Evolutionary conservation across 2,113 vertebrate genomes (phyloP).

Genomic region (Platichthys flesus): DNA sequence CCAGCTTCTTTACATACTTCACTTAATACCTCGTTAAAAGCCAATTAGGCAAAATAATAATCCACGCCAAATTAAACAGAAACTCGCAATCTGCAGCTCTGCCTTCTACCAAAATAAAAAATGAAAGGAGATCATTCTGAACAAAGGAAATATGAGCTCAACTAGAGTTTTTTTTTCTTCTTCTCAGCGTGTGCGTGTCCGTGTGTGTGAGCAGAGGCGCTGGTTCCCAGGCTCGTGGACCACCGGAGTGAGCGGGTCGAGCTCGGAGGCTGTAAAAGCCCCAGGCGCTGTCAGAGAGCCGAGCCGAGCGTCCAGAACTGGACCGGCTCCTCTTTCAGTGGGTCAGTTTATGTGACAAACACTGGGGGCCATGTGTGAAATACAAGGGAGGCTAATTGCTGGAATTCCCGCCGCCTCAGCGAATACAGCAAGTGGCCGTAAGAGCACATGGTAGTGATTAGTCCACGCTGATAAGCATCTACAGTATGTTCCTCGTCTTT

Average conservation of each 20-base stretch:
- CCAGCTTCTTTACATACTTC: slow-evolving; percentile 57
- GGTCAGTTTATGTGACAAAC: slow-evolving; percentile 77
- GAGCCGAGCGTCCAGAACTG: slow-evolving; percentile 43
- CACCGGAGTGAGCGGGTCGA: slow-evolving; percentile 58
- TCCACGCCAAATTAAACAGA: slow-evolving; percentile 68
- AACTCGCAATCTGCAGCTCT: slow-evolving; percentile 56
- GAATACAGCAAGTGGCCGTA: slow-evolving; percentile 79
- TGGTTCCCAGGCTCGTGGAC: slow-evolving; percentile 69
- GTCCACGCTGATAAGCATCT: slow-evolving; percentile 66
- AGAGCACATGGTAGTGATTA: slow-evolving; percentile 87
- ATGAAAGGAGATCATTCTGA: slow-evolving; percentile 57
- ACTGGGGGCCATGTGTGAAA: slow-evolving; percentile 79
- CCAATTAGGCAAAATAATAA: slow-evolving; percentile 78
- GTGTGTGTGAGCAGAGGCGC: slow-evolving; percentile 34
- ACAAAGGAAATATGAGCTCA: slow-evolving; percentile 66
- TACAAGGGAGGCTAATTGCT: slow-evolving; percentile 81
- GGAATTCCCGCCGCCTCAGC: slow-evolving; percentile 84
- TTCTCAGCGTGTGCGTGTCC: slow-evolving; percentile 26
- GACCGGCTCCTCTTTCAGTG: slow-evolving; percentile 71
- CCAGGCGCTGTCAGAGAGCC: slow-evolving; percentile 54
- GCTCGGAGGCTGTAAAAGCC: slow-evolving; percentile 68
- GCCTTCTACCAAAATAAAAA: slow-evolving; percentile 63
- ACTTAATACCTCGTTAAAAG: slow-evolving; percentile 76
- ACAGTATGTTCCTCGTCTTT: slow-evolving; percentile 41
- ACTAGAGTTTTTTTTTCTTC: slow-evolving; percentile 1